Evolutionary conservation across 2,113 vertebrate species (phyloP).

Genomic region (Entelurus aequoreus): DNA sequence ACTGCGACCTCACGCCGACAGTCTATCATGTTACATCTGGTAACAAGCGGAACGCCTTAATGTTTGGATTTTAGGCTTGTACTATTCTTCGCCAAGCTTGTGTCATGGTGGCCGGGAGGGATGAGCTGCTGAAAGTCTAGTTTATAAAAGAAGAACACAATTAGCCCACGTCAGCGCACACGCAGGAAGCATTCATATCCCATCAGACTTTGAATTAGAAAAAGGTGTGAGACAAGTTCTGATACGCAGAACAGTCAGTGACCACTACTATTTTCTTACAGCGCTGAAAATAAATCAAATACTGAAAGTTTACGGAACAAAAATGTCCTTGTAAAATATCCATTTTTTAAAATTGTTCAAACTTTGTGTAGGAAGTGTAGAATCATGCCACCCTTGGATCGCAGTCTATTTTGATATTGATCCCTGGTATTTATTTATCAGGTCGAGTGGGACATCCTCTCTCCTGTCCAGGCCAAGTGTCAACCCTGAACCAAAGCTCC

Average conservation of each 20-base stretch:
- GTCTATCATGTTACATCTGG: constrained; percentile 4
- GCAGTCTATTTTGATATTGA: background rate
- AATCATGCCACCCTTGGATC: background rate
- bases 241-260: constrained; percentile 33
- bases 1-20: constrained; percentile 11
- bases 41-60: background rate
- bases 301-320: background rate
- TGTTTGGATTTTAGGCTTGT: constrained; percentile 8
- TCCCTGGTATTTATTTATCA: constrained; percentile 35
- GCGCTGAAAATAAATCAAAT: too few relatives aligned
- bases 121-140: background rate
- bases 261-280: constrained; percentile 9
- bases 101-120: constrained; percentile 3
- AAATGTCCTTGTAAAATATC: background rate
- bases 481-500: constrained; percentile 36
- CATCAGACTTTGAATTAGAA: background rate
- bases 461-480: background rate
- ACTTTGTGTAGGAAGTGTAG: background rate
- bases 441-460: constrained; percentile 2
- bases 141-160: constrained; percentile 19
- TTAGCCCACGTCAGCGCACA: background rate
- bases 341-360: too few relatives aligned
- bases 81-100: constrained; percentile 31
- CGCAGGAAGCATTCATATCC: background rate
- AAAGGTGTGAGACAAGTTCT: constrained; percentile 35